Evolutionary conservation across 2,888 invertebrate genomes (phyloP).

Genomic region (Ramazzottius varieornatus): DNA sequence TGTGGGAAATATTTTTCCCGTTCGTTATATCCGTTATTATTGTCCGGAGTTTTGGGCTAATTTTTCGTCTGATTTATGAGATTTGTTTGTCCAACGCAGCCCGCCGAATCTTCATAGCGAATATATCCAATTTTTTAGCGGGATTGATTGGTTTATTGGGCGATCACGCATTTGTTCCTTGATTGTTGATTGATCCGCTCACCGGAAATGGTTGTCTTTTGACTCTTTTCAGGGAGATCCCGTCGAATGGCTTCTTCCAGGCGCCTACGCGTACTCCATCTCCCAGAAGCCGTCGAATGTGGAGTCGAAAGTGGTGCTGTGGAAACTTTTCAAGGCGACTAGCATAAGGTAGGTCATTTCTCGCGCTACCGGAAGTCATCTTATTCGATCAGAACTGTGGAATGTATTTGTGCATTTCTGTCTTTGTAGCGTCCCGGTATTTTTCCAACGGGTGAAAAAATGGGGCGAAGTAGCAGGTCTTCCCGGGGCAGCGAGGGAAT

Average conservation of each 20-base stretch:
- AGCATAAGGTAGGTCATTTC: background rate
- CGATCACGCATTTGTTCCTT: background rate
- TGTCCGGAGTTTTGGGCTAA: background rate
- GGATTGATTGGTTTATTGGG: background rate
- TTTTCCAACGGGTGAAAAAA: background rate
- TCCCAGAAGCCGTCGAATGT: background rate
- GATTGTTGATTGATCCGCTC: background rate
- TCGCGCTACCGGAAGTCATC: no score
- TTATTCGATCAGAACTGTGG: no score
- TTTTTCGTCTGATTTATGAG: background rate
- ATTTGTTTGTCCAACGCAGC: background rate
- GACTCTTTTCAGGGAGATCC: constrained; percentile 1
- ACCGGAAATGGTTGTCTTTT: no score
- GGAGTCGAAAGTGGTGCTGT: background rate
- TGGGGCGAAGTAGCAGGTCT: background rate
- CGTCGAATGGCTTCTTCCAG: background rate
- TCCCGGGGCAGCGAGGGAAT: background rate
- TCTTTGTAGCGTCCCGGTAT: background rate
- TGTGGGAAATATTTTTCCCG: no score
- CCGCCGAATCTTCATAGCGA: no score
- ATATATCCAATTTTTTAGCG: no score
- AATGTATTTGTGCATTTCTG: background rate
- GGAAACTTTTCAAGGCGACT: background rate
- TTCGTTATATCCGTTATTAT: no score
- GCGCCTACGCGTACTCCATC: background rate